Evolutionary conservation across 2,113 vertebrate genomes (phyloP).

Genomic region (Myrmecophaga tridactyla): DNA sequence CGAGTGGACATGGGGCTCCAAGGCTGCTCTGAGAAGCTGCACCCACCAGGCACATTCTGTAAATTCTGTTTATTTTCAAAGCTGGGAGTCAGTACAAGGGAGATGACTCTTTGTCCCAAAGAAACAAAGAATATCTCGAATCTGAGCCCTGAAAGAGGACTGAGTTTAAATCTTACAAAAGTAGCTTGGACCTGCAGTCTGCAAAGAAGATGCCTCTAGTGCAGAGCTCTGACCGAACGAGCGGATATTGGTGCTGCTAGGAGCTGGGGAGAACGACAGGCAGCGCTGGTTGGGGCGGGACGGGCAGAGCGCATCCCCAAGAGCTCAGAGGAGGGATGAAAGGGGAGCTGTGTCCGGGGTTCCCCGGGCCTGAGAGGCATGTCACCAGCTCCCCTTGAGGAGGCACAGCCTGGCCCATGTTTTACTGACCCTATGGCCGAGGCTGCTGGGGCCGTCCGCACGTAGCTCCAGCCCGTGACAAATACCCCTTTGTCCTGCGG

Average conservation of each 20-base stretch:
- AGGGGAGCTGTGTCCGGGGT: neutral
- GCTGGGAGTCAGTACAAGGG: too few species aligned
- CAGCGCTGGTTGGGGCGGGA: neutral
- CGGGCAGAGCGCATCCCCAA: neutral
- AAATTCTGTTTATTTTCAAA: neutral
- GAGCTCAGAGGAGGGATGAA: neutral
- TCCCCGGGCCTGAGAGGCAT: neutral
- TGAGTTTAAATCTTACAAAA: neutral
- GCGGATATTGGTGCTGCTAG: neutral
- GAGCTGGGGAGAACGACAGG: neutral
- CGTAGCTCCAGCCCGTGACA: constrained; percentile 67
- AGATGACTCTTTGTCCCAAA: neutral
- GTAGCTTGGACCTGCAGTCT: neutral
- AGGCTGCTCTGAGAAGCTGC: neutral
- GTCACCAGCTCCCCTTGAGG: neutral
- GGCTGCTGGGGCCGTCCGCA: constrained; percentile 44
- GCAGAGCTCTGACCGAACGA: neutral
- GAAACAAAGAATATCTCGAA: neutral
- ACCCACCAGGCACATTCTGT: neutral
- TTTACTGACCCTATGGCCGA: constrained; percentile 27
- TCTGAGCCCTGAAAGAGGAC: neutral
- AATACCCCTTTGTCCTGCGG: constrained; percentile 71
- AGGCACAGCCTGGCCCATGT: neutral
- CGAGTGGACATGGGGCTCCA: neutral
- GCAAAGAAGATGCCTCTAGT: too few species aligned